Evolutionary conservation across 2,888 invertebrate species (phyloP).

Genomic region (Prionchulus punctatus): DNA sequence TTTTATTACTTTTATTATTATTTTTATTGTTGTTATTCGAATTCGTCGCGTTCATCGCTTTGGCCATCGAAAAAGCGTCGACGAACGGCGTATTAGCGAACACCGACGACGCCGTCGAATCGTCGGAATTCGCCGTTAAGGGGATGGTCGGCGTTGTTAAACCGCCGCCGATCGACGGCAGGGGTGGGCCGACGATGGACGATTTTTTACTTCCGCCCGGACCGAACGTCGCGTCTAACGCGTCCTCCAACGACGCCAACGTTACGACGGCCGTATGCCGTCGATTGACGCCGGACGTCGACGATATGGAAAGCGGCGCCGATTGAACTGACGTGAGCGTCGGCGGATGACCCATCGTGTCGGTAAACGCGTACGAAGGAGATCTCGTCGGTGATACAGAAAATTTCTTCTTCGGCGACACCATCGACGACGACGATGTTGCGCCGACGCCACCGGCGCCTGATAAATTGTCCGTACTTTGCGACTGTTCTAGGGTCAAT

Average conservation of each 20-base stretch:
- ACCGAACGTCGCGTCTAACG: not conserved
- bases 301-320: not conserved
- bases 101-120: not conserved
- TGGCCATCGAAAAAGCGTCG: not conserved
- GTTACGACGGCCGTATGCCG: conserved; percentile 1
- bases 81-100: not conserved
- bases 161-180: too few species aligned
- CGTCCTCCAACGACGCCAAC: not conserved
- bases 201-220: not conserved
- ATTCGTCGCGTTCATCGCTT: not conserved
- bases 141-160: too few species aligned
- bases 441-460: not conserved
- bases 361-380: not conserved
- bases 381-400: not conserved
- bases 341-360: not conserved
- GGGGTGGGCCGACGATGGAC: not conserved
- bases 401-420: not conserved
- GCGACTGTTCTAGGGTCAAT: not conserved
- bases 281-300: not conserved
- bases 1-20: too few species aligned
- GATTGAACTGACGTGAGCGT: not conserved
- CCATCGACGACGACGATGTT: not conserved
- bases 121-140: not conserved
- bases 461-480: not conserved
- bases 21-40: too few species aligned